Evolutionary conservation across 2,113 vertebrate species (phyloP), one percentile per base, ranked within the genome.

Genomic region (Elephas maximus): DNA sequence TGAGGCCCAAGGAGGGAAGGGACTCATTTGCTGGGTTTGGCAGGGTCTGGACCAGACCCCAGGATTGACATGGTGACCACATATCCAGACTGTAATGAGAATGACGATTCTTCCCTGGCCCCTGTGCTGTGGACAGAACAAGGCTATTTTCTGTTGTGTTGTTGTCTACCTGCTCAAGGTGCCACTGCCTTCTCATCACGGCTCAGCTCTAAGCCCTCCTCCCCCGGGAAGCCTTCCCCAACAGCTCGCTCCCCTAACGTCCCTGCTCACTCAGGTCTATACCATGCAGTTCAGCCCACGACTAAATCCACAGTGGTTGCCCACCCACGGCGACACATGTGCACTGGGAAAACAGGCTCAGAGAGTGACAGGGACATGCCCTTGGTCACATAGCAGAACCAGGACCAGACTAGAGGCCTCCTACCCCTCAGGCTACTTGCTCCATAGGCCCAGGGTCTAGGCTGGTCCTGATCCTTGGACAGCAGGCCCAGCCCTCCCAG

Each of bases 311-410:
- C 23, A 37, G 6, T 33, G 83, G 78, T 2, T 12, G 7, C 92
- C 11, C 2, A 0, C 18, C 12, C 41, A 0, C 2, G 45, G n/a
- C 28, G 20, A 44, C 15, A 14, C 45, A 2, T 0, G 2, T 9
- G n/a, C 26, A 9, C 60, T 6, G 77, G 69, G 76, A 8, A 94
- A 86, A 67, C 30, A 80, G 62, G 51, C 79, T 21, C 89, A 41
- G 76, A 85, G 51, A 37, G 21, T 11, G 80, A 48, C 33, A n/a
- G 10, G 8, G 30, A 73, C 3, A 12, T 30, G 23, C 12, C 37
- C 48, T 33, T 0, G 1, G 12, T 26, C 63, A 74, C 48, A 30
- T 11, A 30, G 73, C 23, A 53, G 71, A 89, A 41, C 51, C 63
- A 26, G 88, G n/a, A 41, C 30, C 92, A 79, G 77, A 28, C 23